phyloP scores from a whole-genome alignment of 2,113 vertebrate species.

The Aldabrachelys gigantea region DNA sequence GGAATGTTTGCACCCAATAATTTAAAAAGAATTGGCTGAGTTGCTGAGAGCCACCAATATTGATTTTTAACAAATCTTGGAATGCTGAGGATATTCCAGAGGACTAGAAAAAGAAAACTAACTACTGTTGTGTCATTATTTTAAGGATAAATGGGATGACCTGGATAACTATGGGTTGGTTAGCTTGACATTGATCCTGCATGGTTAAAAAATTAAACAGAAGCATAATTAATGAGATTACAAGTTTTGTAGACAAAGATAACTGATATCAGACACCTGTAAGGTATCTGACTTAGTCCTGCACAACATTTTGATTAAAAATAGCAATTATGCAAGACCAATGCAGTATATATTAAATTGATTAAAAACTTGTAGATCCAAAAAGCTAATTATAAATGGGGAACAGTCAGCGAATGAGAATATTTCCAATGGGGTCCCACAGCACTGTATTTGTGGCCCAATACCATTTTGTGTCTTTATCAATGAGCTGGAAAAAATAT shows the following conservation, averaged over 20 bases:
- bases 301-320: not conserved
- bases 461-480: not conserved
- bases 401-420: too few species aligned
- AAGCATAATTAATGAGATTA: not conserved
- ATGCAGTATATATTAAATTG: not conserved
- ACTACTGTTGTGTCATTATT: too few species aligned
- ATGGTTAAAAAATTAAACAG: not conserved
- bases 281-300: too few species aligned
- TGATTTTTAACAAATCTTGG: not conserved
- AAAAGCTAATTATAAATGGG: too few species aligned
- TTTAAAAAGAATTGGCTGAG: not conserved
- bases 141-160: not conserved
- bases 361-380: too few species aligned
- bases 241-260: not conserved
- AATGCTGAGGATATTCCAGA: accelerated
- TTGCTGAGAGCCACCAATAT: not conserved
- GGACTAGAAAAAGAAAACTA: not conserved
- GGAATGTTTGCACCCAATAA: not conserved
- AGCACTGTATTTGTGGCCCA: not conserved
- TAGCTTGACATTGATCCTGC: not conserved
- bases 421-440: too few species aligned
- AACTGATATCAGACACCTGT: not conserved
- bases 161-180: not conserved
- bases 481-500: not conserved
- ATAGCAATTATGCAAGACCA: not conserved